phyloP scores from a whole-genome alignment of 2,113 vertebrate species.

The Xenopus borealis region DNA sequence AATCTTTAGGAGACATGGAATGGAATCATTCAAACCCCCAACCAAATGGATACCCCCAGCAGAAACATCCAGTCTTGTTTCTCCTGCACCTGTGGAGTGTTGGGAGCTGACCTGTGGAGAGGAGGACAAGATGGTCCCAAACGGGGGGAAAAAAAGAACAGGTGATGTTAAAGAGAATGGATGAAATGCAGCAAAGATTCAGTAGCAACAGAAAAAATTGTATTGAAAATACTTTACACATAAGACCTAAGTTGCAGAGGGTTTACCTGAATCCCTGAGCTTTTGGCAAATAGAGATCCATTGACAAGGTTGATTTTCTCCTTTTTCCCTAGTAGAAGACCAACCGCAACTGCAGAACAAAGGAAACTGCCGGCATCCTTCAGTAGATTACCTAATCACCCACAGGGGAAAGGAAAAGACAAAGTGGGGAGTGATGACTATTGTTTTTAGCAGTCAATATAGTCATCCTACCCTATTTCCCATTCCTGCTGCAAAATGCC shows the following conservation, averaged over 20 bases:
- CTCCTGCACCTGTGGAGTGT: neutral
- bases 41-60: neutral
- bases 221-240: no score
- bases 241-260: neutral
- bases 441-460: no score
- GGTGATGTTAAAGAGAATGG: neutral
- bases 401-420: no score
- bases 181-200: neutral
- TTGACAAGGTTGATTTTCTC: conserved; percentile 29
- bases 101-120: neutral
- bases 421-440: no score
- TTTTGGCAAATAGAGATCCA: neutral
- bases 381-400: neutral
- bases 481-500: no score
- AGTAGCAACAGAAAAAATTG: no score
- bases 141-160: neutral
- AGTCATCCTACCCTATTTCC: no score
- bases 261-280: conserved; percentile 20
- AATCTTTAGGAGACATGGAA: conserved; percentile 1
- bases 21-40: neutral
- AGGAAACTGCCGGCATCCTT: conserved; percentile 18
- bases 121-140: neutral
- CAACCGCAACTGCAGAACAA: conserved; percentile 20
- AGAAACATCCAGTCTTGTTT: neutral
- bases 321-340: conserved; percentile 5